Percentiles rank a stretch among this genome's conserved stretches.
These are phyloP conservation scores for Cheirogaleus medius DNA, from an alignment of 2,113 vertebrate genomes.

Conservation along the genomic window DNA sequence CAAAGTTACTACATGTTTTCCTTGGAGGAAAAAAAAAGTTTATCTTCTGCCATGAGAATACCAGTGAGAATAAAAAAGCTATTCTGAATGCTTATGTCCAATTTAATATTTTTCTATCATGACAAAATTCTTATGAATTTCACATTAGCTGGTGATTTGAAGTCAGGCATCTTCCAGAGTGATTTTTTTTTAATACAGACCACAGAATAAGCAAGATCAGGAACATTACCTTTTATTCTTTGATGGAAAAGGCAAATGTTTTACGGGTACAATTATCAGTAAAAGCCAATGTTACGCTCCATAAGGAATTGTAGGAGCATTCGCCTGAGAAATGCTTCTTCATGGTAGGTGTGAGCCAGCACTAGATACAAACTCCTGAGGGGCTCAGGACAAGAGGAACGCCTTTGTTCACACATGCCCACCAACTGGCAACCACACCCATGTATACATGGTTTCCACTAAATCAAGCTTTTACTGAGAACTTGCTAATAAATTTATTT, in stretches of 20 bases:
- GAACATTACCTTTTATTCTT: conserved; percentile 41
- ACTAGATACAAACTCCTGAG: neutral
- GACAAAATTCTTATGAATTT: conserved; percentile 61
- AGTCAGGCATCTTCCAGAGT: neutral
- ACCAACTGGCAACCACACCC: neutral
- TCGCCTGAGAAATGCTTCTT: neutral
- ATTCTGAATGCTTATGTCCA: conserved; percentile 52
- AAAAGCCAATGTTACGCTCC: conserved; percentile 15
- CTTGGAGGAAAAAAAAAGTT: conserved; percentile 27
- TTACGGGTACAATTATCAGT: conserved; percentile 7
- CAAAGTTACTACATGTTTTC: conserved; percentile 45
- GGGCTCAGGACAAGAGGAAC: neutral
- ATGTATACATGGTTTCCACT: neutral
- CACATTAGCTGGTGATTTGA: conserved; percentile 58
- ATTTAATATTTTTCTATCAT: conserved; percentile 58
- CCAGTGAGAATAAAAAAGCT: conserved; percentile 49
- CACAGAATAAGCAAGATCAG: conserved; percentile 58
- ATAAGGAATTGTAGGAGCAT: neutral
- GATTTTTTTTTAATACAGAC: neutral
- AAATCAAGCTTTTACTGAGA: conserved; percentile 15
- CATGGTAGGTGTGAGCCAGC: neutral
- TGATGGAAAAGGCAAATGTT: conserved; percentile 51
- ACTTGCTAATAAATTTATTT: neutral
- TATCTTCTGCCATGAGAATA: conserved; percentile 56
- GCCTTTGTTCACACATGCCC: neutral